These are phyloP conservation scores for Pipistrellus kuhlii DNA, from an alignment of 2,797 vertebrate genomes.

Conservation along the genomic window DNA sequence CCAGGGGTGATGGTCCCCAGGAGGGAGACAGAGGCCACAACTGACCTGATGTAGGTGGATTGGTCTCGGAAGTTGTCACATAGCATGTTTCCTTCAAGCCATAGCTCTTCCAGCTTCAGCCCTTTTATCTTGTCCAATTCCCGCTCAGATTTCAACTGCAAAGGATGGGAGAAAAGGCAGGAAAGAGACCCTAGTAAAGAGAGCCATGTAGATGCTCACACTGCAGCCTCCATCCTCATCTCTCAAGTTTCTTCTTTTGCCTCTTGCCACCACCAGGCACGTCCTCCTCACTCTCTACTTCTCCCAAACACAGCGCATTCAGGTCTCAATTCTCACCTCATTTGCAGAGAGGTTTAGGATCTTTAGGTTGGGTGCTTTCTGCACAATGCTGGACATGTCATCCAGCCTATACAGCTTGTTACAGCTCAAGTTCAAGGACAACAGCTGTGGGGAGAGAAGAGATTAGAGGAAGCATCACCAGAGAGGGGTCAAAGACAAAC, in stretches of 20 bases:
- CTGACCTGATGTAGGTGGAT: slow-evolving; percentile 94
- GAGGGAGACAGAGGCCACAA: slow-evolving; percentile 72
- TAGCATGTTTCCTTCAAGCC: slow-evolving; percentile 93
- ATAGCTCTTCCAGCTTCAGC: slow-evolving; percentile 93
- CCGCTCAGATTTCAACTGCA: slow-evolving; percentile 91
- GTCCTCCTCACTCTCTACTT: background rate
- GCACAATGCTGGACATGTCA: slow-evolving; percentile 89
- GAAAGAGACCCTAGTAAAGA: background rate
- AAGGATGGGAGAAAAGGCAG: background rate
- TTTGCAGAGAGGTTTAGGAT: slow-evolving; percentile 94
- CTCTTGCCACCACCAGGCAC: background rate
- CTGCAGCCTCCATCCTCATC: background rate
- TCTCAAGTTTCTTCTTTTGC: background rate
- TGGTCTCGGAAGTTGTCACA: slow-evolving; percentile 93
- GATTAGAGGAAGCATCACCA: background rate
- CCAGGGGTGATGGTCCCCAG: slow-evolving; percentile 80
- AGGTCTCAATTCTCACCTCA: slow-evolving; percentile 86
- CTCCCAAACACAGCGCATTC: background rate
- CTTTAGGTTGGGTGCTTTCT: slow-evolving; percentile 91
- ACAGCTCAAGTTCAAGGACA: slow-evolving; percentile 92
- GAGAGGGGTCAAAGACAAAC: rapidly evolving
- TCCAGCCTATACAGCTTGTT: slow-evolving; percentile 93
- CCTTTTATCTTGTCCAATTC: slow-evolving; percentile 95
- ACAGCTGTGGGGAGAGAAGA: slow-evolving; percentile 84
- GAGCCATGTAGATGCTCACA: rapidly evolving